phyloP scores from a whole-genome alignment of 2,797 vertebrate species.

The Hippopotamyrus pictus region DNA sequence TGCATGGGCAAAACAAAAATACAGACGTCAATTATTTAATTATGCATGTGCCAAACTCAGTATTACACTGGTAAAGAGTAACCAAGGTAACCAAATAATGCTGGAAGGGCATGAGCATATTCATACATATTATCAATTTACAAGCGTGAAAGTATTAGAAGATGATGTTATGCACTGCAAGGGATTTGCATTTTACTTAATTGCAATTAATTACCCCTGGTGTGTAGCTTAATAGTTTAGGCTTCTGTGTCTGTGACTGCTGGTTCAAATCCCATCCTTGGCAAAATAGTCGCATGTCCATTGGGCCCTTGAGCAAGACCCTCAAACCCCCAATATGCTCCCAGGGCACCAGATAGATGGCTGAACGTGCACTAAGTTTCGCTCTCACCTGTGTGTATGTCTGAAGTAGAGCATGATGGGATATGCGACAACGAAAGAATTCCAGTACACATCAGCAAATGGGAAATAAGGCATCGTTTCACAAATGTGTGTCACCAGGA shows the following conservation, averaged over 20 bases:
- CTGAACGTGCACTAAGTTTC: background rate
- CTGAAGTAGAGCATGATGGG: background rate
- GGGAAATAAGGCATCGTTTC: background rate
- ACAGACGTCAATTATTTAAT: background rate
- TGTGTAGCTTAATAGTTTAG: constrained; percentile 17
- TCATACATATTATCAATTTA: constrained; percentile 46
- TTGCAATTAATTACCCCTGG: constrained; percentile 31
- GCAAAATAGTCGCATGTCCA: background rate
- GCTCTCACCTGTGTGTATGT: background rate
- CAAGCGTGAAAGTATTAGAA: constrained; percentile 40
- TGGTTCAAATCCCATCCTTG: background rate
- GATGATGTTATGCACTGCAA: constrained; percentile 39
- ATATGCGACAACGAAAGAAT: background rate
- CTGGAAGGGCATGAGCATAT: constrained; percentile 29
- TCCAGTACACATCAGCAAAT: background rate
- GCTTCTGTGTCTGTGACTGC: background rate
- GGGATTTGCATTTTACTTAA: constrained; percentile 27
- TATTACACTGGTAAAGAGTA: constrained; percentile 9
- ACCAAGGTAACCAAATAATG: constrained; percentile 40
- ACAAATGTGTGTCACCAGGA: background rate
- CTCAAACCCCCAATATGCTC: background rate
- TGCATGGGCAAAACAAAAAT: background rate
- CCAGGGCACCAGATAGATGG: background rate
- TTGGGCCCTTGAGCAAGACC: background rate
- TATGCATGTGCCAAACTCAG: background rate